Percentiles rank a stretch among this genome's conserved stretches.
phyloP scores from a whole-genome alignment of 2,888 invertebrate genomes.

The Oscheius sp. region DNA sequence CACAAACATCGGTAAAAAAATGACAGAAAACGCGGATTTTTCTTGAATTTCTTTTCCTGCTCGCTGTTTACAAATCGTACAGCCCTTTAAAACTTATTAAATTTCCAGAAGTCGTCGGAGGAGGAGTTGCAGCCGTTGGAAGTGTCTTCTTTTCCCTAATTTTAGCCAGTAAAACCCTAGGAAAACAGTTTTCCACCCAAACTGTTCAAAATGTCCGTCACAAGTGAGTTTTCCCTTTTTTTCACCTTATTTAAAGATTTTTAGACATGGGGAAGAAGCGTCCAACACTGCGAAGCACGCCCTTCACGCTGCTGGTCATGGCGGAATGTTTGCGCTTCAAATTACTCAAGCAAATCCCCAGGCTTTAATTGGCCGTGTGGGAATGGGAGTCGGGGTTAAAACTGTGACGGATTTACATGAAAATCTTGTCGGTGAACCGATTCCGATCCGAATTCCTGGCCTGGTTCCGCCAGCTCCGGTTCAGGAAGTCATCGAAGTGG shows the following conservation, averaged over 20 bases:
- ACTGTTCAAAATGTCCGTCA: conserved; percentile 10
- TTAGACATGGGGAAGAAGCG: conserved; percentile 22
- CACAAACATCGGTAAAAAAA: too few species aligned
- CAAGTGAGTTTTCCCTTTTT: conserved; percentile 2
- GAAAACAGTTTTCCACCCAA: conserved; percentile 3
- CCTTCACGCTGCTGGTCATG: conserved; percentile 17
- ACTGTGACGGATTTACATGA: conserved; percentile 9
- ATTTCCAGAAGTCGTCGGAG: conserved; percentile 20
- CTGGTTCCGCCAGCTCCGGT: neutral
- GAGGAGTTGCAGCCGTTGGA: conserved; percentile 18
- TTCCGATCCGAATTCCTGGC: conserved; percentile 10
- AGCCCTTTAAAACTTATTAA: neutral
- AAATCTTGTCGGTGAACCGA: neutral
- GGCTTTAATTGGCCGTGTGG: neutral
- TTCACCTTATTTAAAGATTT: neutral
- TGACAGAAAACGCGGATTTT: too few species aligned
- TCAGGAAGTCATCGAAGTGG: neutral
- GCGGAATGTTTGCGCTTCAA: neutral
- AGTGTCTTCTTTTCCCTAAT: conserved; percentile 14
- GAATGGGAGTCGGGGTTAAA: conserved; percentile 16
- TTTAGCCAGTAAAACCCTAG: conserved; percentile 8
- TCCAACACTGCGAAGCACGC: neutral
- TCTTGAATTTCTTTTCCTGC: too few species aligned
- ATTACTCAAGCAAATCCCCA: conserved; percentile 11
- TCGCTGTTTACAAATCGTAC: neutral